Evolutionary conservation across 2,797 vertebrate species (phyloP).

Genomic region (Discoglossus pictus): DNA sequence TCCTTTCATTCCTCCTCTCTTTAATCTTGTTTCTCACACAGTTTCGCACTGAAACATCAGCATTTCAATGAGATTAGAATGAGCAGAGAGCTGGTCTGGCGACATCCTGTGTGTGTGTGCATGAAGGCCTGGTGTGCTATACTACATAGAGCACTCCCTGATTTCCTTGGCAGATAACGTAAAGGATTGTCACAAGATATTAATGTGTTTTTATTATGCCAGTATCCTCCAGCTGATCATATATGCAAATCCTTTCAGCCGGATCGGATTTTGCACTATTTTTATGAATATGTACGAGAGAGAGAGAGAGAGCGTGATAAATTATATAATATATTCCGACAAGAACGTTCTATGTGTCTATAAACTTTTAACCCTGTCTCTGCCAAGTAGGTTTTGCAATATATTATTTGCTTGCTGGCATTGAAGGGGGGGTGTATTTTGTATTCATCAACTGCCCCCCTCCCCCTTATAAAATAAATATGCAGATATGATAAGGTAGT

Average conservation of each 20-base stretch:
- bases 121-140: slow-evolving; percentile 31
- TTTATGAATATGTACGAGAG: slow-evolving; percentile 44
- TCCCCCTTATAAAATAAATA: no score
- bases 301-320: slow-evolving; percentile 16
- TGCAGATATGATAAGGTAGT: no score
- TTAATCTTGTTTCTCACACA: no score
- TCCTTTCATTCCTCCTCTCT: no score
- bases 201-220: slow-evolving; percentile 36
- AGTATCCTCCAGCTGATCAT: slow-evolving; percentile 43
- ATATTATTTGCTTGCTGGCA: no score
- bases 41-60: slow-evolving; percentile 25
- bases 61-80: slow-evolving; percentile 44
- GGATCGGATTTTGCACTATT: slow-evolving; percentile 35
- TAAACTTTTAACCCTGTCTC: no score
- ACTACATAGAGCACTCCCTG: slow-evolving; percentile 32
- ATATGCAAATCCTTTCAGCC: slow-evolving; percentile 35
- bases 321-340: slow-evolving; percentile 30
- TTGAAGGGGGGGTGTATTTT: no score
- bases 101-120: slow-evolving; percentile 29
- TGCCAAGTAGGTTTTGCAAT: no score
- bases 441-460: no score
- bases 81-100: slow-evolving; percentile 28
- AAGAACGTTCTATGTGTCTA: slow-evolving; percentile 3
- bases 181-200: slow-evolving; percentile 44
- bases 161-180: slow-evolving; percentile 45